Conservation (phyloP, 2,113 vertebrate genomes). For the Lucifuga dentata region DNA sequence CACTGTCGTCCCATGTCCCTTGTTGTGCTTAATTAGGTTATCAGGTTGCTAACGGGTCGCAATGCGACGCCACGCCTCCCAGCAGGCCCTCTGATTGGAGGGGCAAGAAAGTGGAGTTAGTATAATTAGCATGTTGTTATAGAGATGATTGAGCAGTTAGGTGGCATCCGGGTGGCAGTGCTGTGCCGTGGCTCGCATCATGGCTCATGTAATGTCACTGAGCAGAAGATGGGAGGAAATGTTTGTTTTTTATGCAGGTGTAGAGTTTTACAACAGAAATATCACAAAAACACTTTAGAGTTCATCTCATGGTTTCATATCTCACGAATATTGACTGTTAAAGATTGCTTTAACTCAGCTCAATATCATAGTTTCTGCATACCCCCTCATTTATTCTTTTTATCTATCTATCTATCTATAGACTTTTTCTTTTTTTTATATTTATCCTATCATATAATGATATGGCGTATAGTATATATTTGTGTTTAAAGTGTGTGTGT, state of each 20-base stretch:
- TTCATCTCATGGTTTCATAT: no score
- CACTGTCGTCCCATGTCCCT: constrained; percentile 26
- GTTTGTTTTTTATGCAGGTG: background rate
- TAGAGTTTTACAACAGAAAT: no score
- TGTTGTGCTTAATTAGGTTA: constrained; percentile 73
- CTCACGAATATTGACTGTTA: no score
- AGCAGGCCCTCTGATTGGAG: constrained; percentile 74
- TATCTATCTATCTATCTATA: background rate
- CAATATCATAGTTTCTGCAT: background rate
- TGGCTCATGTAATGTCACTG: background rate
- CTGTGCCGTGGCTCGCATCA: no score
- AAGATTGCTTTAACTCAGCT: no score
- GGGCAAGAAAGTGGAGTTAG: constrained; percentile 63
- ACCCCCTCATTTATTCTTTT: background rate
- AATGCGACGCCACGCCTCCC: constrained; percentile 57
- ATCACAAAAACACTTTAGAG: no score
- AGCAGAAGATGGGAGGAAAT: background rate
- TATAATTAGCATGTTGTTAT: constrained; percentile 70
- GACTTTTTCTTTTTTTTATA: no score
- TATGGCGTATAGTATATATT: constrained; percentile 16
- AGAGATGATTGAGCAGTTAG: constrained; percentile 59
- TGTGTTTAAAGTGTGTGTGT: constrained; percentile 29
- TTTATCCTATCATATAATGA: background rate
- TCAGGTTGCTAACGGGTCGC: constrained; percentile 65
- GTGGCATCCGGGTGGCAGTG: constrained; percentile 17